Conservation (phyloP, 2,888 invertebrate species). For the Morpho deidamia region DNA sequence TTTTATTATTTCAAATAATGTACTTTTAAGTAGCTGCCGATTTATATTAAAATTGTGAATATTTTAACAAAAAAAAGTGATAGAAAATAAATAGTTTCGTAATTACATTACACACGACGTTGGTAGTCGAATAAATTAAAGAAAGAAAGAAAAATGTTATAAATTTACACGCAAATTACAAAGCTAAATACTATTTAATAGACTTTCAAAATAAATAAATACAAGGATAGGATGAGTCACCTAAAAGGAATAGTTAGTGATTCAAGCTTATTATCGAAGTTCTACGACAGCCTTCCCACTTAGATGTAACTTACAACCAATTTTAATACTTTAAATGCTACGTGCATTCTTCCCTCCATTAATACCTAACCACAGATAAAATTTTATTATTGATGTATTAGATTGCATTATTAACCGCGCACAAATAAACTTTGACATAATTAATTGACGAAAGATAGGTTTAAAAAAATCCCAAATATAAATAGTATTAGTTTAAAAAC, state of each 20-base stretch:
- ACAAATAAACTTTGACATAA: too few species aligned
- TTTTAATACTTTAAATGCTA: constrained; percentile 23
- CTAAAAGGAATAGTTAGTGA: constrained; percentile 50
- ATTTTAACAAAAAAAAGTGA: constrained; percentile 59
- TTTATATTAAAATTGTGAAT: constrained; percentile 58
- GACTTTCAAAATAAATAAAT: constrained; percentile 66
- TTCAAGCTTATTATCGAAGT: constrained; percentile 19
- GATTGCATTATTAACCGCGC: too few species aligned
- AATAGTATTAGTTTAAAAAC: too few species aligned
- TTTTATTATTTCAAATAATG: constrained; percentile 72
- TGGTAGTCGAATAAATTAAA: constrained; percentile 33
- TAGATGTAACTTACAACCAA: constrained; percentile 27
- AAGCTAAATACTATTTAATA: constrained; percentile 59
- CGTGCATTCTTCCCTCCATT: background rate
- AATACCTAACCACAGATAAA: constrained; percentile 1
- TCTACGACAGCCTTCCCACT: constrained; percentile 1
- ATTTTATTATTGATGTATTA: too few species aligned
- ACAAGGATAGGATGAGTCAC: constrained; percentile 56
- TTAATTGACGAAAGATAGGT: too few species aligned
- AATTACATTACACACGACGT: constrained; percentile 46
- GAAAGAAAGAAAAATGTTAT: constrained; percentile 25
- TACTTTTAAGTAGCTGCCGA: constrained; percentile 72
- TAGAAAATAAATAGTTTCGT: constrained; percentile 49
- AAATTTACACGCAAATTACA: constrained; percentile 64
- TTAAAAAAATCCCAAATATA: too few species aligned